Base-by-base conservation (phyloP, 2,888 invertebrate genomes). In the Toxonevra muliebris region DNA sequence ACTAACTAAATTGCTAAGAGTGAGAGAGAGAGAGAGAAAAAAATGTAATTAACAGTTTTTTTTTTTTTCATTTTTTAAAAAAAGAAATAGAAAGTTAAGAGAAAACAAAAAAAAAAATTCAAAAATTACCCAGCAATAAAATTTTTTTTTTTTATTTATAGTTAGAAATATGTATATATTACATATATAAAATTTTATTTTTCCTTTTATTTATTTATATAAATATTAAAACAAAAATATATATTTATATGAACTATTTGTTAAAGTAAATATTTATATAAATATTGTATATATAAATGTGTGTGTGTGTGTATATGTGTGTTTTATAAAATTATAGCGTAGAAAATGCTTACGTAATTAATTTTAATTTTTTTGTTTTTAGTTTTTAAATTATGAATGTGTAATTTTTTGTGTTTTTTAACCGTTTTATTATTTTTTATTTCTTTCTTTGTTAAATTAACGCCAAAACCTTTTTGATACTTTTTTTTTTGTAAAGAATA, bases 91-190 rank as follows among this genome's bases (percentile, higher is more conserved):
- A 30, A 30, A 30, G 7, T 30, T 30, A 4, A 30, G 30, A 30
- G 30, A 30, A 30, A 30, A 30, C 7, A 30, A 30, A 30, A 30
- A 30, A 2, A 30, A 30, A 30, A 30, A 30, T 7, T 30, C 30
- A 30, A 30, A 30, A 30, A 30, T 7, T 30, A 30, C 30, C 30
- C 30, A 30, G 30, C 30, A 30, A 30, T 30, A 30, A 30, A 30
- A 4, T 30, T 2, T 30, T 30, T 30, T 30, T 59, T 11, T 10
- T 59, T 60, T 65, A 61, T 65, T 68, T 60, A 61, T 59, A 64
- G 65, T 64, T 65, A 68, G 45, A 61, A 67, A 68, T 65, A 68
- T 69, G 64, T 68, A 68, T 71, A 70, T 62, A 71, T 71, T 71
- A 68, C 67, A 69, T 71, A 68, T 68, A 69, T 71, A 68, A 70